A percentile compares a stretch with the other conserved stretches of the same genome.
phyloP scores from a whole-genome alignment of 2,888 invertebrate genomes.

The Chrysotoxum bicinctum region DNA sequence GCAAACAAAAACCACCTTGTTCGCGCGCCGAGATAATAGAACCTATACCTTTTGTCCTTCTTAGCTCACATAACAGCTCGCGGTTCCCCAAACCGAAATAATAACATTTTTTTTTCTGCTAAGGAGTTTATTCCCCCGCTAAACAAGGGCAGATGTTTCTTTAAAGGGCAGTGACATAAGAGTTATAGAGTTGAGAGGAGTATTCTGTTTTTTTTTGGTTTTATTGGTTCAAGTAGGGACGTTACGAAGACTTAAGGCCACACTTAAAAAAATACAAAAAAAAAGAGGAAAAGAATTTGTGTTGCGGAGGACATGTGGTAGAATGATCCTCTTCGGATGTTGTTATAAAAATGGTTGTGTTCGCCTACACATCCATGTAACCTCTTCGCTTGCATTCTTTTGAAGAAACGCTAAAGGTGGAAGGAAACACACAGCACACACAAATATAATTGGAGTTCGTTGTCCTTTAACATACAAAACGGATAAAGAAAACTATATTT shows the following conservation, averaged over 20 bases:
- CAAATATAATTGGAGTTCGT: conserved; percentile 41
- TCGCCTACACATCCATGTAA: conserved; percentile 52
- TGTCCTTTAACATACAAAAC: conserved; percentile 43
- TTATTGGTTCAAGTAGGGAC: conserved; percentile 50
- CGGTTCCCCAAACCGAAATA: conserved; percentile 54
- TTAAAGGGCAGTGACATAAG: conserved; percentile 58
- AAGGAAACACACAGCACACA: conserved; percentile 24
- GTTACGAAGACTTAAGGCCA: conserved; percentile 28
- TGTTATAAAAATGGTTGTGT: background rate
- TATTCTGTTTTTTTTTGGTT: conserved; percentile 23
- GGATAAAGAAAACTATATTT: background rate
- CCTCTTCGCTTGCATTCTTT: conserved; percentile 7
- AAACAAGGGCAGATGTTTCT: conserved; percentile 66
- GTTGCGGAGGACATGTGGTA: conserved; percentile 65
- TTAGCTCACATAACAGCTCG: conserved; percentile 8
- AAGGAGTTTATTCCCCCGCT: conserved; percentile 67
- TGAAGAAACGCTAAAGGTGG: conserved; percentile 50
- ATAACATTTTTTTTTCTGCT: conserved; percentile 53
- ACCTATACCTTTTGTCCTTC: conserved; percentile 30
- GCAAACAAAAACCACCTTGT: conserved; percentile 69
- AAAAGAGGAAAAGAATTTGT: conserved; percentile 35
- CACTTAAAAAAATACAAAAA: conserved; percentile 39
- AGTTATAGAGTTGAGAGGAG: conserved; percentile 50
- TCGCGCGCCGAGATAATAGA: conserved; percentile 34
- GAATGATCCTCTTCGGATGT: conserved; percentile 31